Evolutionary conservation across 2,113 vertebrate genomes (phyloP).

Genomic region (Gasterosteus nipponicus): DNA sequence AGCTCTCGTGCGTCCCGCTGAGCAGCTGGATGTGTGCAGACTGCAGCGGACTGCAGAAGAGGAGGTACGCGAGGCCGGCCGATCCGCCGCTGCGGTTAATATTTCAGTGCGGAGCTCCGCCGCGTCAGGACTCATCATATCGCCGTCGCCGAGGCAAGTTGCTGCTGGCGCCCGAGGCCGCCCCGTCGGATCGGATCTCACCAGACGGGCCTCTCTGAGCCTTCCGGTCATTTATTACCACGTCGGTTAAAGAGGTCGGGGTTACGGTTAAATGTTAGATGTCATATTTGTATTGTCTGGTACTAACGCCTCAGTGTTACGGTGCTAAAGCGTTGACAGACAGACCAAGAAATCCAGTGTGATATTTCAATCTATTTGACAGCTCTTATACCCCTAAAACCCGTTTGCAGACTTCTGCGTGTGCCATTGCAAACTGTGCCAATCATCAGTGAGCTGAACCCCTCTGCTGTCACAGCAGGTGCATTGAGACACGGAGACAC

Average conservation of each 20-base stretch:
- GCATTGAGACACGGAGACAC: too few species aligned
- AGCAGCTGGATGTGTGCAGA: conserved; percentile 13
- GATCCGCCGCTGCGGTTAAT: conserved; percentile 24
- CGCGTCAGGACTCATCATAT: conserved; percentile 35
- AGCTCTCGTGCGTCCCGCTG: conserved; percentile 14
- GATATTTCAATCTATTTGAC: neutral
- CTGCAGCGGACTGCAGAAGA: conserved; percentile 2
- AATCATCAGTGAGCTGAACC: too few species aligned
- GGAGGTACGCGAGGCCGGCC: conserved; percentile 4
- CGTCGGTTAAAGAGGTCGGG: neutral
- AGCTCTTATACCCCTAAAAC: neutral
- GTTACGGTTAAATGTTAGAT: neutral
- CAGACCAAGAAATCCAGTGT: neutral
- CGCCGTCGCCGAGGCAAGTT: neutral
- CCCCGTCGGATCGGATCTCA: neutral
- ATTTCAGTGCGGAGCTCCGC: conserved; percentile 25
- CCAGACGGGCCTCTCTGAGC: neutral
- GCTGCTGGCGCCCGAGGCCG: neutral
- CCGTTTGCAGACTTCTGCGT: neutral
- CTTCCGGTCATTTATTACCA: too few species aligned
- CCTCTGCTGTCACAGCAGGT: too few species aligned
- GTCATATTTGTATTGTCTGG: neutral
- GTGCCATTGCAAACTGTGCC: neutral
- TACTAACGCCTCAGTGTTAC: neutral
- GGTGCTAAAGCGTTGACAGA: neutral